Conservation (phyloP, 2,888 invertebrate genomes). For the Colostygia pectinataria region DNA sequence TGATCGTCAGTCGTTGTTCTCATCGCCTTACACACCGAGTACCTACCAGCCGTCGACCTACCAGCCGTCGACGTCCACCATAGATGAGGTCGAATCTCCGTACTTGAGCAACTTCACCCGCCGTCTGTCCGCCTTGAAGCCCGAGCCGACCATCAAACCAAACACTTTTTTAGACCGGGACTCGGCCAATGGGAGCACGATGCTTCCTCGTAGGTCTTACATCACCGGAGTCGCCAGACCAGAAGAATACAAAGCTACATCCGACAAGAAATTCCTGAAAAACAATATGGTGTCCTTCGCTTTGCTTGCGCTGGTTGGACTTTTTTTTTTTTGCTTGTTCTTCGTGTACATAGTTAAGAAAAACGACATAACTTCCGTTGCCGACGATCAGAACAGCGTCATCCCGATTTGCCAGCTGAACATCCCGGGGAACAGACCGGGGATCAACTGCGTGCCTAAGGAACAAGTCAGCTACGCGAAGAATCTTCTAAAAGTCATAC, state of each 20-base stretch:
- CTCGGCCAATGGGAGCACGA: conserved; percentile 65
- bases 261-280: conserved; percentile 79
- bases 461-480: conserved; percentile 85
- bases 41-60: conserved; percentile 62
- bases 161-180: conserved; percentile 61
- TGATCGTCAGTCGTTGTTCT: conserved; percentile 63
- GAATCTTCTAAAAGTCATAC: conserved; percentile 84
- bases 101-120: conserved; percentile 88
- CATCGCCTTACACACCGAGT: conserved; percentile 56
- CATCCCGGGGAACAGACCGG: conserved; percentile 78
- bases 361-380: conserved; percentile 80
- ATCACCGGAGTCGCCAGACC: conserved; percentile 64
- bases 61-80: conserved; percentile 65
- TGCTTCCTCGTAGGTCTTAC: conserved; percentile 66
- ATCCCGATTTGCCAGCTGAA: conserved; percentile 82
- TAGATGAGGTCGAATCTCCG: conserved; percentile 85
- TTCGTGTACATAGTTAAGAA: conserved; percentile 87
- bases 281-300: conserved; percentile 86
- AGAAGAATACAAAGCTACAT: conserved; percentile 70
- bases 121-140: conserved; percentile 77
- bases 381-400: conserved; percentile 80
- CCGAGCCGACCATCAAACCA: conserved; percentile 59
- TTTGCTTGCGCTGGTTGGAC: conserved; percentile 82
- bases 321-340: conserved; percentile 86
- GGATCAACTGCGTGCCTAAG: conserved; percentile 86